Evolutionary conservation across 1,140 invertebrate species (phyloP), one percentile per base, ranked within the genome.

Genomic region (Zaprionus ornatus): DNA sequence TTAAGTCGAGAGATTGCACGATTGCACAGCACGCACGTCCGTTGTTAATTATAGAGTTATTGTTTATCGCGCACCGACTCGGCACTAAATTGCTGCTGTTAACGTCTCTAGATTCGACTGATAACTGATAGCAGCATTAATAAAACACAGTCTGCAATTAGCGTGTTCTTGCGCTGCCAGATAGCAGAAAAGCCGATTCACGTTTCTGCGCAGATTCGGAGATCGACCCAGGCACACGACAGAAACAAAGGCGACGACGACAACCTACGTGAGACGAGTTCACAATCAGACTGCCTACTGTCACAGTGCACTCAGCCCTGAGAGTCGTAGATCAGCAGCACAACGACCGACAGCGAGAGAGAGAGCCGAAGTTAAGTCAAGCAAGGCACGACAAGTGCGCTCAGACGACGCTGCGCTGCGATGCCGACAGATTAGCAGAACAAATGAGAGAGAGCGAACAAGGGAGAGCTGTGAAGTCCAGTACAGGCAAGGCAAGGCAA

Each of bases 231-330:
- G 29, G 59, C 32, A 35, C 48, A 17, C 17, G 32, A 59, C 15
- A 61, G 50, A 32, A 19, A 37, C 66, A 25, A 29, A 32, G 35
- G 12, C 19, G 40, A 40, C 45, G 42, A 25, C 63, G 74, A 63
- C 65, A 71, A 72, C 79, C 66, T 70, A 35, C 72, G 72, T 42
- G 62, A 62, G 54, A 62, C 42, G 56, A 74, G 80, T 73, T 65
- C 73, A 74, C 62, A 73, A 74, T 80, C 71, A 29, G 17, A 74
- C 70, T 73, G 63, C 6, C 25, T 40, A 29, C 25, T n/a, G 35
- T 62, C 40, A 27, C 23, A 19, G 15, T 56, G 23, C 40, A 52
- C 52, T 62, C 40, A 23, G 17, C 40, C n/a, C 42, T 62, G 25
- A 62, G 23, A 40, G 15, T 12, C 5, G 17, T 29, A 21, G n/a